These are phyloP conservation scores for Andrena chrysosceles DNA, from an alignment of 2,888 invertebrate species.

Conservation along the genomic window DNA sequence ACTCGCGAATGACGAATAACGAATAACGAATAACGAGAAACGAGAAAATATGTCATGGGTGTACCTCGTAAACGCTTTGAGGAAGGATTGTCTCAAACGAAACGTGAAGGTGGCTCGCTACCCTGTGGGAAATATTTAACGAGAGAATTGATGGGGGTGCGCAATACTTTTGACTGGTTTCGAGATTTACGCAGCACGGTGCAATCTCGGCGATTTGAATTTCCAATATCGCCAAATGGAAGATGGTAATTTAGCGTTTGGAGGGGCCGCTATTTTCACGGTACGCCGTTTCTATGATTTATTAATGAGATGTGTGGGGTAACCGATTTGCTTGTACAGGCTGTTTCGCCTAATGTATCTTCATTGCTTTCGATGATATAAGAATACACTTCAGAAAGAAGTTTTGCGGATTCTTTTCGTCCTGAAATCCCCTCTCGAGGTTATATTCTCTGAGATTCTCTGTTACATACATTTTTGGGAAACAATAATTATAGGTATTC, in stretches of 20 bases:
- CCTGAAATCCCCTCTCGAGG: too few species aligned
- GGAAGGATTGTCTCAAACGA: not conserved
- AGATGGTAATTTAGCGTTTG: constrained; percentile 46
- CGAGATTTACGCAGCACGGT: constrained; percentile 34
- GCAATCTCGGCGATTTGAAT: constrained; percentile 52
- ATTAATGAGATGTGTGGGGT: constrained; percentile 37
- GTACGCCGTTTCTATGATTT: constrained; percentile 43
- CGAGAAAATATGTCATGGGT: not conserved
- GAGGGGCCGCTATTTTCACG: constrained; percentile 9
- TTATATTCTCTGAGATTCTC: not conserved
- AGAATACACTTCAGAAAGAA: not conserved
- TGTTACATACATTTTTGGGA: too few species aligned
- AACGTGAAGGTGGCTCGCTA: not conserved
- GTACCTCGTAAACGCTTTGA: not conserved
- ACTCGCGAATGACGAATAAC: constrained; percentile 36
- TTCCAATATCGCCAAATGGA: constrained; percentile 52
- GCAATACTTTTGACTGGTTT: constrained; percentile 38
- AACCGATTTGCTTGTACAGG: not conserved
- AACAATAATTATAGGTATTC: too few species aligned
- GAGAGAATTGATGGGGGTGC: constrained; percentile 32
- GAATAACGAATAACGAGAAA: constrained; percentile 6
- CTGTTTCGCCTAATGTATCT: constrained; percentile 6
- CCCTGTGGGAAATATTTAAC: constrained; percentile 39
- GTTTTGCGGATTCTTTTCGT: not conserved
- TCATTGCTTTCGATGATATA: not conserved